Evolutionary conservation across 2,888 invertebrate genomes (phyloP).

Genomic region (Tenthredo scrophulariae): DNA sequence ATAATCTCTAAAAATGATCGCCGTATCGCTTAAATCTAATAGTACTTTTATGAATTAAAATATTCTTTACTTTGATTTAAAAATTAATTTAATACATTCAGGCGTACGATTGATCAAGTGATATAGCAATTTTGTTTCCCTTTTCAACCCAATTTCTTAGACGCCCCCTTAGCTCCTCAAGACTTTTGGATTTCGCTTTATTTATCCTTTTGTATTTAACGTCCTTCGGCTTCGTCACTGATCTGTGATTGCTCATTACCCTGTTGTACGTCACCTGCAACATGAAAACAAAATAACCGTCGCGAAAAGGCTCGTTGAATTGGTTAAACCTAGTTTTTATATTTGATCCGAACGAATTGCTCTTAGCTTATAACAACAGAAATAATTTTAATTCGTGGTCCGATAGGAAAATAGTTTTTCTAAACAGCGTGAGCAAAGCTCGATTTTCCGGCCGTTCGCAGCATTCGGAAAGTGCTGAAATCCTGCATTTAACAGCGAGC

Average conservation of each 20-base stretch:
- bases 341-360: no score
- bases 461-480: no score
- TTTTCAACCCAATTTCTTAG: slow-evolving; percentile 93
- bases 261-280: slow-evolving; percentile 87
- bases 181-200: slow-evolving; percentile 93
- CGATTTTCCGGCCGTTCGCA: no score
- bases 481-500: no score
- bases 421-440: no score
- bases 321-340: no score
- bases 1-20: slow-evolving; percentile 9
- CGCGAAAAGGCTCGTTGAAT: no score
- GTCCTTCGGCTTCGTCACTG: slow-evolving; percentile 94
- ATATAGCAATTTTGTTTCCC: slow-evolving; percentile 85
- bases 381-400: no score
- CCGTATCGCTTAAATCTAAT: slow-evolving; percentile 37
- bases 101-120: slow-evolving; percentile 83
- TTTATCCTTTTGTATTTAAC: slow-evolving; percentile 95
- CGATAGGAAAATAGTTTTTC: no score
- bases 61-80: slow-evolving; percentile 42
- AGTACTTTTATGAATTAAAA: slow-evolving; percentile 40
- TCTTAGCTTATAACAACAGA: no score
- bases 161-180: slow-evolving; percentile 90
- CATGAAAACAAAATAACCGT: slow-evolving; percentile 45
- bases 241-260: slow-evolving; percentile 94
- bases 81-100: slow-evolving; percentile 61